Conservation (phyloP, 2,113 vertebrate species). For the Orthonyx spaldingii region DNA sequence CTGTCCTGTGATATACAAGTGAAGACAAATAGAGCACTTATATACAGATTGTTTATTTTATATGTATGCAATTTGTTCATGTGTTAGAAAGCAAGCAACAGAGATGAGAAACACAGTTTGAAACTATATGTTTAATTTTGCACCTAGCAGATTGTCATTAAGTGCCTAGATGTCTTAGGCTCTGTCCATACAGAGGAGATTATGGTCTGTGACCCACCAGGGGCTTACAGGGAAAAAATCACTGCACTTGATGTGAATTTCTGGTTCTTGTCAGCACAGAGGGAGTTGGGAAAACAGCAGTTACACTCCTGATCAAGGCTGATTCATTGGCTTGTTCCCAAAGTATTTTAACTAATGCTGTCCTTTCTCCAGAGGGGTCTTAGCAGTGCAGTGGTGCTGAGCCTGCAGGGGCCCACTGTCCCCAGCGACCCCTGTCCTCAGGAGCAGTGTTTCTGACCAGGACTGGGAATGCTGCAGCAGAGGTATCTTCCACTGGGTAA, state of each 20-base stretch:
- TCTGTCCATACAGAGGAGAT: background rate
- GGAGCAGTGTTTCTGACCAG: background rate
- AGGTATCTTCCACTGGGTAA: rapidly evolving
- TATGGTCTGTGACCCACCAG: background rate
- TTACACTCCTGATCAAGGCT: background rate
- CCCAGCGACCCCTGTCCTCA: background rate
- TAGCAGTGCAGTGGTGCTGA: background rate
- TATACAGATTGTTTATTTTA: background rate
- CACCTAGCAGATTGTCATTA: background rate
- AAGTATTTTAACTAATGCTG: background rate
- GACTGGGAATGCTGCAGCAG: background rate
- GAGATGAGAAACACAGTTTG: background rate
- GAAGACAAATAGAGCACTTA: background rate
- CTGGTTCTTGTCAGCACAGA: background rate
- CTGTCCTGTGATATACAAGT: background rate
- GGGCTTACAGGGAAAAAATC: background rate
- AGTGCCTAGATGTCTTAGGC: background rate
- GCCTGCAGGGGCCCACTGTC: background rate
- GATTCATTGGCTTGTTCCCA: background rate
- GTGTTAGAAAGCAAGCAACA: background rate
- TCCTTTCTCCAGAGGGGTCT: background rate
- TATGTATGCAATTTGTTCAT: background rate
- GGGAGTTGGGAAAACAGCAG: background rate
- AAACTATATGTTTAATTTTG: background rate
- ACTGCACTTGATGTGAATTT: background rate